A percentile compares a stretch with the other conserved stretches of the same genome.
phyloP scores from a whole-genome alignment of 2,113 vertebrate genomes.

The Vulpes ferrilata region DNA sequence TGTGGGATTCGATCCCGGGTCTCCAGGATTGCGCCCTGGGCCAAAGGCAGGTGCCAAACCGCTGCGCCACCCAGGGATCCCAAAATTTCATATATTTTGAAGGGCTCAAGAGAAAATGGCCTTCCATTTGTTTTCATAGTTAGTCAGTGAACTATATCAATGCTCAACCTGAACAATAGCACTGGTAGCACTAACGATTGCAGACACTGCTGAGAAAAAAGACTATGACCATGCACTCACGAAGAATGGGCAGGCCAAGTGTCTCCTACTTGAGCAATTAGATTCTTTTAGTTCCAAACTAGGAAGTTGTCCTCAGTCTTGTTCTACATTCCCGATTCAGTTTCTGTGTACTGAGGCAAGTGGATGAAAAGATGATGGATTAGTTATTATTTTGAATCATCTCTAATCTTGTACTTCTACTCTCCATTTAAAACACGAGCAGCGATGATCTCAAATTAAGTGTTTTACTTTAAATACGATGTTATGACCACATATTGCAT shows the following conservation, averaged over 20 bases:
- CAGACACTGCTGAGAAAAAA: too few species aligned
- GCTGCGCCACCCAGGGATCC: too few species aligned
- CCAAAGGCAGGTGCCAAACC: too few species aligned
- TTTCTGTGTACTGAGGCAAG: background rate
- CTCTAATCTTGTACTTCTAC: background rate
- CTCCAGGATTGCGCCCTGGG: too few species aligned
- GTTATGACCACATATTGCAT: background rate
- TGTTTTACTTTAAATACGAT: background rate
- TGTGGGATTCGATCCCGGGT: too few species aligned
- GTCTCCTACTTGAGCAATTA: background rate
- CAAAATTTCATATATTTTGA: background rate
- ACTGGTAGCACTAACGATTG: background rate
- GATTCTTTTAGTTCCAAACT: background rate
- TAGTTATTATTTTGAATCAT: background rate
- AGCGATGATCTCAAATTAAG: background rate
- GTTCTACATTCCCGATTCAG: background rate
- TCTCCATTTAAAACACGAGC: background rate
- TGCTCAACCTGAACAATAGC: background rate
- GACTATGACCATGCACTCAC: accelerated
- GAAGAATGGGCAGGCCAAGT: background rate
- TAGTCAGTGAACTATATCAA: background rate
- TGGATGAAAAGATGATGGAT: background rate
- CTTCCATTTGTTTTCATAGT: background rate
- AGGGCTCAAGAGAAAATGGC: background rate
- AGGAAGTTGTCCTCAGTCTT: background rate